phyloP scores from a whole-genome alignment of 2,113 vertebrate genomes.

The human region DNA sequence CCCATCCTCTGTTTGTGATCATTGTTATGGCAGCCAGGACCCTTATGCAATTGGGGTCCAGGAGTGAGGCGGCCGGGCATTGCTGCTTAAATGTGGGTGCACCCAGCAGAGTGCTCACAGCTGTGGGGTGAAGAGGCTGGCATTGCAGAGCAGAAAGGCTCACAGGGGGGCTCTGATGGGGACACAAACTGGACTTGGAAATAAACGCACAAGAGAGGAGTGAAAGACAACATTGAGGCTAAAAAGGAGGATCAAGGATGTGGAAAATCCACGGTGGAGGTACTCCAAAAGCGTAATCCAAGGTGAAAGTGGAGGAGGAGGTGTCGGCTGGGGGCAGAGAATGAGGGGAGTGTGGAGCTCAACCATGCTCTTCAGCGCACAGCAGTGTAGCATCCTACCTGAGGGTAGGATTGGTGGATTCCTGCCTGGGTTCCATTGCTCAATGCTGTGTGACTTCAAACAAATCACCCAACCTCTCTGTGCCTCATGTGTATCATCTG shows the following conservation, averaged over 20 bases:
- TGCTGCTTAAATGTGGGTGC: accelerated
- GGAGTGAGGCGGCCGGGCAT: not conserved
- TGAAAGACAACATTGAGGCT: not conserved
- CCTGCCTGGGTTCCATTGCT: not conserved
- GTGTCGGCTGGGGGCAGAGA: accelerated
- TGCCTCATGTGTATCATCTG: not conserved
- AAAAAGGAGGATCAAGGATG: accelerated
- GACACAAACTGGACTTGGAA: not conserved
- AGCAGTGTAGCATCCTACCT: accelerated
- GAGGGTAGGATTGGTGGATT: too few relatives aligned
- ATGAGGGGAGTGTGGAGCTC: accelerated
- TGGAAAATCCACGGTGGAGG: accelerated
- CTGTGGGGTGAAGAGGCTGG: not conserved
- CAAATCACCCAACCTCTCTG: not conserved
- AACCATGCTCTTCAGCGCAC: accelerated
- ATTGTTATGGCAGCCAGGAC: too few relatives aligned
- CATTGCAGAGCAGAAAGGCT: not conserved
- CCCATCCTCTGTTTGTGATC: not conserved
- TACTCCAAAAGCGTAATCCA: too few relatives aligned
- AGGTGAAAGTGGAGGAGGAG: accelerated
- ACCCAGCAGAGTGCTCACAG: not conserved
- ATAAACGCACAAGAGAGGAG: not conserved
- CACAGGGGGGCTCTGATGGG: not conserved
- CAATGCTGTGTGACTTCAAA: not conserved
- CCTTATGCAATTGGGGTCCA: too few relatives aligned